Conservation (phyloP, 2,888 invertebrate genomes). For the Oligia latruncula region DNA sequence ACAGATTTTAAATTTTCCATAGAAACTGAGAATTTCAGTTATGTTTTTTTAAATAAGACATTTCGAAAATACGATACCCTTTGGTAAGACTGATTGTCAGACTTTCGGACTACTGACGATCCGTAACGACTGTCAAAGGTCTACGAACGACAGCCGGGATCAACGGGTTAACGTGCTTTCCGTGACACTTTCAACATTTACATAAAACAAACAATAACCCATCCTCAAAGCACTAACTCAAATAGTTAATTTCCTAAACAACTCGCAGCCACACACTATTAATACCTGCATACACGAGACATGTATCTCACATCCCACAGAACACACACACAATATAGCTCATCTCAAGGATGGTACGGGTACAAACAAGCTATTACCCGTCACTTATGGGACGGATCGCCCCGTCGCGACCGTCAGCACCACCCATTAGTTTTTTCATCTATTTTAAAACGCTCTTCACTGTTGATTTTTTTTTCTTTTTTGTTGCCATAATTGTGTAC, state of each 20-base stretch:
- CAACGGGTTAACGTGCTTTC: too few species aligned
- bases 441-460: constrained; percentile 73
- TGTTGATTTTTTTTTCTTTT: constrained; percentile 36
- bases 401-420: constrained; percentile 69
- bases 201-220: constrained; percentile 1
- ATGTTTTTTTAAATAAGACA: too few species aligned
- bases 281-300: constrained; percentile 25
- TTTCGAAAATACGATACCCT: too few species aligned
- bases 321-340: constrained; percentile 63
- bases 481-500: constrained; percentile 46
- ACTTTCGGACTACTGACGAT: too few species aligned
- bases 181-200: background rate
- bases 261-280: constrained; percentile 18
- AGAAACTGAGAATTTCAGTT: too few species aligned
- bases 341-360: constrained; percentile 68
- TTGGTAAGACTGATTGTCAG: too few species aligned
- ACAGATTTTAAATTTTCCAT: too few species aligned
- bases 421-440: constrained; percentile 75
- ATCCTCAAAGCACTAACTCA: background rate
- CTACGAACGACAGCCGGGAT: too few species aligned
- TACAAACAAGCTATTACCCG: constrained; percentile 71
- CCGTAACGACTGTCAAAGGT: too few species aligned
- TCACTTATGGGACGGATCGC: constrained; percentile 70
- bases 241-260: constrained; percentile 34
- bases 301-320: background rate